A percentile compares a stretch with the other conserved stretches of the same genome.
phyloP scores from a whole-genome alignment of 2,113 vertebrate species.

The Pseudorhombus dupliciocellatus region DNA sequence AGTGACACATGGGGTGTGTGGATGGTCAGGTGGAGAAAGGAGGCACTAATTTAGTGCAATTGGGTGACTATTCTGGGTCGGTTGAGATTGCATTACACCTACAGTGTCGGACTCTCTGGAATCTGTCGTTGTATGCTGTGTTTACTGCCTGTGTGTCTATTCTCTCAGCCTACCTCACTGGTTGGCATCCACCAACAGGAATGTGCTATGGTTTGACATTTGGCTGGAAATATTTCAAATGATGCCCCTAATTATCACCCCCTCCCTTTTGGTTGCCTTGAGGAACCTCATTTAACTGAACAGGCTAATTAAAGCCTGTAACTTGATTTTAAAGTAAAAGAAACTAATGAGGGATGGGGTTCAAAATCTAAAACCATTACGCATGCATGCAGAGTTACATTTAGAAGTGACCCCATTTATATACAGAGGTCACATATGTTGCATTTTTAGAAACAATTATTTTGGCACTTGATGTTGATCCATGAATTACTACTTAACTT shows the following conservation, averaged over 20 bases:
- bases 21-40: slow-evolving; percentile 63
- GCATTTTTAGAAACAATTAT: no score
- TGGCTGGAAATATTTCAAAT: slow-evolving; percentile 63
- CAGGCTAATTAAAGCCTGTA: no score
- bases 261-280: slow-evolving; percentile 8
- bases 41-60: slow-evolving; percentile 50
- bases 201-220: slow-evolving; percentile 5
- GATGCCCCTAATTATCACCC: slow-evolving; percentile 24
- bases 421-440: no score
- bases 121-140: slow-evolving; percentile 46
- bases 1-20: slow-evolving; percentile 55
- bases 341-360: no score
- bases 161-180: neutral
- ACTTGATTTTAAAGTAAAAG: neutral
- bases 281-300: neutral
- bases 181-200: neutral
- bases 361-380: no score
- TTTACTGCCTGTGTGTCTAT: slow-evolving; percentile 22
- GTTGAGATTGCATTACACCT: slow-evolving; percentile 44
- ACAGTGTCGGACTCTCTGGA: slow-evolving; percentile 34
- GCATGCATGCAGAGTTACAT: no score
- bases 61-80: slow-evolving; percentile 55
- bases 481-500: neutral
- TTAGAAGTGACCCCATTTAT: no score
- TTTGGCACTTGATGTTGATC: neutral